Base-by-base conservation (phyloP, 2,797 vertebrate species). In the Lepidocolaptes lacrymiger region DNA sequence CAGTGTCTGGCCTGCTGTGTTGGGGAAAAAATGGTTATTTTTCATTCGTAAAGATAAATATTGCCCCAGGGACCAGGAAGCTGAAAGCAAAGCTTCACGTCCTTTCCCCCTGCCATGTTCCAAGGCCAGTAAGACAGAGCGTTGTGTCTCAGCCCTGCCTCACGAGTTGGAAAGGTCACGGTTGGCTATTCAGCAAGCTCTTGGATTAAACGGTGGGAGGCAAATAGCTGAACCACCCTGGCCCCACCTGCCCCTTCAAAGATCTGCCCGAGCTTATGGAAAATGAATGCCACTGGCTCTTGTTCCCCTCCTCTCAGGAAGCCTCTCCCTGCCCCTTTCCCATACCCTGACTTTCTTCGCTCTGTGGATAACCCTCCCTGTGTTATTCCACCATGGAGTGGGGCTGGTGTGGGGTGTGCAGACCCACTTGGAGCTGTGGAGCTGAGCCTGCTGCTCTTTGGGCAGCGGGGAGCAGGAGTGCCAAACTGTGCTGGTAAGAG, bases 1-100 rank as follows among this genome's bases (percentile, higher is more conserved):
- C 24, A 7, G 0, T 0, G 0, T 0, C 0, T 72, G 54, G 49
- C 63, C 28, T 43, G 1, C 0, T 27, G 5, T 28, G 4, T 12
- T 24, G 44, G 52, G 48, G 39, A 55, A 79, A 32, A 73, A 82
- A 44, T 8, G 15, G 17, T 20, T 51, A 0, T 1, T 92, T 92
- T 76, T 28, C 79, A 27, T 36, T 44, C 55, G 46, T 39, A 27
- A 61, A 32, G 75, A 62, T 3, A 73, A 89, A 69, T 22, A 6
- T 7, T 62, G 59, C 56, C 51, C 61, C 1, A 6, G 61, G 43
- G 39, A 74, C 44, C 51, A 20, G 49, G 49, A 51, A 39, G 46
- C 52, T 68, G 79, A 36, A 85, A 58, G 27, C 0, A 0, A 74
- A 85, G 39, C 41, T 23, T 12, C 75, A 61, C 3, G 0, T 61